Evolutionary conservation across 2,888 invertebrate species (phyloP), one percentile per base, ranked within the genome.

Genomic region (Achlya flavicornis): DNA sequence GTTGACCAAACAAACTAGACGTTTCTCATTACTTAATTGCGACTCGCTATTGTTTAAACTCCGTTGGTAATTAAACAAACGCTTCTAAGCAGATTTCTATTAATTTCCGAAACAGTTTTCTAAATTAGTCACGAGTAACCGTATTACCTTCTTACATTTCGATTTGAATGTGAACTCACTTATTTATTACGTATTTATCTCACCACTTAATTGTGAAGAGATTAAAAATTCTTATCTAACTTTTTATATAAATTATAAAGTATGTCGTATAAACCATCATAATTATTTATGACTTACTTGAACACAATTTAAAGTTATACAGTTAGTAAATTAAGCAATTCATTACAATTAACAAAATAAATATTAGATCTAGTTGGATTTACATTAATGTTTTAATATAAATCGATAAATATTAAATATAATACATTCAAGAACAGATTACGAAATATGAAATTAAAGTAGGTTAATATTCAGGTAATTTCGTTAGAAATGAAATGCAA

Each of bases 1-100:
- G 88, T 86, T 87, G 87, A 86, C 85, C 85, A 85, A 87, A 83
- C 84, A 75, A 81, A 80, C 81, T 79, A 80, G 78, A 81, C 77
- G 84, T 86, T 91, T 92, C 91, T 84, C 92, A 92, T 92, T 91
- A 89, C 88, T 89, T 91, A 92, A 92, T 91, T 92, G 87, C 84
- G 70, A 78, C 76, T 78, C 73, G 81, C 92, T 83, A 92, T 93
- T 92, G 92, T 93, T 86, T 88, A 79, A 69, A 63, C 67, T 80
- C 78, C 81, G 81, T 81, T 78, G 78, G 81, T 84, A 91, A 90
- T 88, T 88, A 90, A 88, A 88, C 85, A 85, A 87, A 88, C 81
- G 84, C 75, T 85, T 81, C 81, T 87, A 84, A 86, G 84, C 86
- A 85, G 86, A 86, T 88, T 90, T 89, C 85, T 88, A 90, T 88